Conservation (phyloP, 1,140 invertebrate genomes). For the Argopecten irradians region DNA sequence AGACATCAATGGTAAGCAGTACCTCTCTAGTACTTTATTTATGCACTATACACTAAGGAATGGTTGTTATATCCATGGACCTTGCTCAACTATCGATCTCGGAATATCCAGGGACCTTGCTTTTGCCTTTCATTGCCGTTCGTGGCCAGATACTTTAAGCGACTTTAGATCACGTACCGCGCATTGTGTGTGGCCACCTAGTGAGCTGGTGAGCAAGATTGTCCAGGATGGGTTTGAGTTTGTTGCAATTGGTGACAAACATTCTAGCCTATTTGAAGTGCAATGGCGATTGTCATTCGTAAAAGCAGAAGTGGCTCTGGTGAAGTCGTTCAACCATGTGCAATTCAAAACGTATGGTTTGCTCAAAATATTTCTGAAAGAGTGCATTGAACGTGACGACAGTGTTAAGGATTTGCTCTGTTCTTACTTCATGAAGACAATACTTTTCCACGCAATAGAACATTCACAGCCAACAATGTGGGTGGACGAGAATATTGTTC, state of each 20-base stretch:
- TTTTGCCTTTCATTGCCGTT: background rate
- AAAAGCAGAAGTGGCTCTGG: background rate
- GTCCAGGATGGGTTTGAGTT: background rate
- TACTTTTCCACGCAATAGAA: no score
- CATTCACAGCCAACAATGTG: no score
- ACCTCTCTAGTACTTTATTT: background rate
- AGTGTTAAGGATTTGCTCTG: no score
- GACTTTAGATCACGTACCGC: background rate
- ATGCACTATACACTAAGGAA: background rate
- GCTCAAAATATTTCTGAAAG: no score
- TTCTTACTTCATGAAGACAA: background rate
- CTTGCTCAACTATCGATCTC: background rate
- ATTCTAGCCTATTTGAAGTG: background rate
- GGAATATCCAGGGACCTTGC: background rate
- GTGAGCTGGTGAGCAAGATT: background rate
- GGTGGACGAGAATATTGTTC: no score
- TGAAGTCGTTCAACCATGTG: no score
- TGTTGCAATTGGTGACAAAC: background rate
- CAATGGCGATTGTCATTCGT: no score
- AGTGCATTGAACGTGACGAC: background rate
- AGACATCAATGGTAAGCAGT: background rate
- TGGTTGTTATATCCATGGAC: background rate
- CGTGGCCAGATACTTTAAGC: background rate
- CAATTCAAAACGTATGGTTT: no score
- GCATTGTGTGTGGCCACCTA: background rate